Conservation (phyloP, 2,797 vertebrate species). For the Gephyroberyx darwinii region DNA sequence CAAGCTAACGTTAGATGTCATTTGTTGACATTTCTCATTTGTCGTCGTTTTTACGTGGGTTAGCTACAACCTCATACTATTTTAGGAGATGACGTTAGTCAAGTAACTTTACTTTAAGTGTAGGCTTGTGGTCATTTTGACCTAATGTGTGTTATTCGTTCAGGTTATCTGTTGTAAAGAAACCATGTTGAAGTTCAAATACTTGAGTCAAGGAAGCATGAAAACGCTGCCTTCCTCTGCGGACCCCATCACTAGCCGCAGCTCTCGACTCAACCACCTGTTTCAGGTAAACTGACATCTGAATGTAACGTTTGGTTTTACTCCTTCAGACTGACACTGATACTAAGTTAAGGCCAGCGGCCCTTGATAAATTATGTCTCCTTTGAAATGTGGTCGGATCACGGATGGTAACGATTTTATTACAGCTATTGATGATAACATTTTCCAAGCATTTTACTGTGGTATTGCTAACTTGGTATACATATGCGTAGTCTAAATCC, state of each 20-base stretch:
- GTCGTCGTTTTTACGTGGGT: neutral
- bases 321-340: no score
- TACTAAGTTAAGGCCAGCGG: no score
- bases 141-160: neutral
- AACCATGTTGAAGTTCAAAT: slow-evolving; percentile 96
- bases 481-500: neutral
- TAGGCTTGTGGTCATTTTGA: neutral
- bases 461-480: neutral
- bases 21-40: neutral
- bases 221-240: slow-evolving; percentile 61
- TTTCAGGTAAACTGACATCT: slow-evolving; percentile 86
- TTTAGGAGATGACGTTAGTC: neutral
- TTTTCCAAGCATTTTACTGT: neutral
- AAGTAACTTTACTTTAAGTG: neutral
- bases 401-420: neutral
- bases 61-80: neutral
- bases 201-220: slow-evolving; percentile 78
- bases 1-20: slow-evolving; percentile 26
- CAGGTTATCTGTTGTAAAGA: slow-evolving; percentile 40
- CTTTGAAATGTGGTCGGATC: neutral
- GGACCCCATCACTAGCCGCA: slow-evolving; percentile 88
- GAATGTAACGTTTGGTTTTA: no score
- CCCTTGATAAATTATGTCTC: neutral
- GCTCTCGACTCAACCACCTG: slow-evolving; percentile 88
- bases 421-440: neutral